phyloP scores from a whole-genome alignment of 1,140 invertebrate genomes.

The Listronotus oregonensis region DNA sequence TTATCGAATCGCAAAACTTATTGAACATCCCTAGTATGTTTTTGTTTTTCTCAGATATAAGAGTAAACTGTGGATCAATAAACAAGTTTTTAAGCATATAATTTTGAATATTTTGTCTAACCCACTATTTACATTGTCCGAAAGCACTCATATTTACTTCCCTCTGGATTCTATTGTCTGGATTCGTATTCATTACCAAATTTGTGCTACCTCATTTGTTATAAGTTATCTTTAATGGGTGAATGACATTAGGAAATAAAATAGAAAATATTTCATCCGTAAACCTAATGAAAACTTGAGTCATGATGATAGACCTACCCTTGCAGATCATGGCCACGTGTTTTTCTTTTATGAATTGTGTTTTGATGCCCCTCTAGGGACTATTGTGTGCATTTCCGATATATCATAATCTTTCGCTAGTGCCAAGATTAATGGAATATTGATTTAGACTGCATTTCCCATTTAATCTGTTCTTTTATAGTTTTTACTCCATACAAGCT shows the following conservation, averaged over 20 bases:
- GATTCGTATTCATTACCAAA: slow-evolving; percentile 17
- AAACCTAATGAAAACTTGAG: slow-evolving; percentile 10
- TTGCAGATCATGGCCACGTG: slow-evolving; percentile 4
- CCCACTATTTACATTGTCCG: no score
- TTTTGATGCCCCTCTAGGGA: slow-evolving; percentile 2
- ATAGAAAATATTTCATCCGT: slow-evolving; percentile 16
- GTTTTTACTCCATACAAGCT: background rate
- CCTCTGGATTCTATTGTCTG: background rate
- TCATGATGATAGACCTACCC: slow-evolving; percentile 7
- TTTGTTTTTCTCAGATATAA: no score
- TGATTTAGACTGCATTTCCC: slow-evolving; percentile 20
- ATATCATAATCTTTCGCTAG: slow-evolving; percentile 19
- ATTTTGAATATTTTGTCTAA: no score
- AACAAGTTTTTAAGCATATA: no score
- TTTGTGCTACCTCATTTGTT: slow-evolving; percentile 21
- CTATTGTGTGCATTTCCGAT: slow-evolving; percentile 14
- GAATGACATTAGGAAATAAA: slow-evolving; percentile 16
- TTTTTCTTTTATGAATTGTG: slow-evolving; percentile 14
- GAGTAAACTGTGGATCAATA: no score
- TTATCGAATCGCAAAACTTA: no score
- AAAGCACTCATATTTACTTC: background rate
- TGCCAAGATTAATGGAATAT: slow-evolving; percentile 17
- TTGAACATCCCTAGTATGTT: no score
- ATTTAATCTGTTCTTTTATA: no score
- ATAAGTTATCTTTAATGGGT: background rate